Evolutionary conservation across 2,888 invertebrate species (phyloP).

Genomic region (Lasioglossum pauxillum): DNA sequence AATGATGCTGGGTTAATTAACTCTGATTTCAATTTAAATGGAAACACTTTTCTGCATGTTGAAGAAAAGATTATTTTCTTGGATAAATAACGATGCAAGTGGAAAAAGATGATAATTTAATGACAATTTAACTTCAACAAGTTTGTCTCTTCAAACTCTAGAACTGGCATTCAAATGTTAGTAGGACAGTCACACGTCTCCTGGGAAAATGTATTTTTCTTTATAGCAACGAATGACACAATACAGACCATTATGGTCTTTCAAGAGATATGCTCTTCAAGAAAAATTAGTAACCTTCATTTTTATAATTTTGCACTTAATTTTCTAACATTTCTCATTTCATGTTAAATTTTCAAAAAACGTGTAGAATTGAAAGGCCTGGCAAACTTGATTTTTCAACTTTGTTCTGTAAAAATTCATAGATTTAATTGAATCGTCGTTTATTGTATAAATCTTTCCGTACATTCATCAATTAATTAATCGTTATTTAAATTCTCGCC

Average conservation of each 20-base stretch:
- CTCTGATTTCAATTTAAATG: not conserved
- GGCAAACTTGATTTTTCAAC: no score
- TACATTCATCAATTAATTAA: not conserved
- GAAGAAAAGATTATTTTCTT: no score
- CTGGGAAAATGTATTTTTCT: not conserved
- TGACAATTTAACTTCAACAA: no score
- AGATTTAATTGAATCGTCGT: not conserved
- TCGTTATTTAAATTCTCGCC: not conserved
- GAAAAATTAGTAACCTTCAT: not conserved
- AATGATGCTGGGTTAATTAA: slow-evolving; percentile 17
- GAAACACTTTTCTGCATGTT: not conserved
- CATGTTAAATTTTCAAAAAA: not conserved
- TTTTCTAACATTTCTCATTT: not conserved
- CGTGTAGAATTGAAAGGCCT: no score
- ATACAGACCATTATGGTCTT: not conserved
- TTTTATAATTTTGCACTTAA: not conserved
- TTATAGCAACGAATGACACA: not conserved
- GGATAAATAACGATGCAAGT: no score
- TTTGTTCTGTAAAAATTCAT: not conserved
- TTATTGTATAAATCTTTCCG: not conserved
- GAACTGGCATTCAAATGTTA: no score
- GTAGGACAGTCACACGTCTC: not conserved
- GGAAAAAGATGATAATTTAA: no score
- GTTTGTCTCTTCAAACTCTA: no score
- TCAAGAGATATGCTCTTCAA: not conserved